Conservation (phyloP, 2,113 vertebrate genomes). For the Crocuta crocuta region DNA sequence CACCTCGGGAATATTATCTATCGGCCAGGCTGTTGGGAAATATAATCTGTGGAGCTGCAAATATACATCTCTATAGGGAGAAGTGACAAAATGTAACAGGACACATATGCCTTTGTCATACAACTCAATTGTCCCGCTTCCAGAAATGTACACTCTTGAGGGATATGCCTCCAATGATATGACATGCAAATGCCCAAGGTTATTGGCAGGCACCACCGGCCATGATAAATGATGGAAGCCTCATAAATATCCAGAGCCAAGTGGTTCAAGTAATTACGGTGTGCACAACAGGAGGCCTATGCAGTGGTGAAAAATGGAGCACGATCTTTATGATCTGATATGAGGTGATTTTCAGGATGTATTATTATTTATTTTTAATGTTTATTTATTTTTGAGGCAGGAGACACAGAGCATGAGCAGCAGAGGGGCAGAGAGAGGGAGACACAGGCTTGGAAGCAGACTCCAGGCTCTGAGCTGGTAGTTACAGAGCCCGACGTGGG, state of each 20-base stretch:
- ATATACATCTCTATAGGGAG: rapidly evolving
- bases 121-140: background rate
- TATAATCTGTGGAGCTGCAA: rapidly evolving
- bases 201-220: background rate
- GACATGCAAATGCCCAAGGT: background rate
- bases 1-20: background rate
- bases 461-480: no score
- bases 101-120: background rate
- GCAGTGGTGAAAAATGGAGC: background rate
- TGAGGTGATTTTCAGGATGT: no score
- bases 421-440: no score
- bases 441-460: no score
- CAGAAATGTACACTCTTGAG: background rate
- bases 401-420: no score
- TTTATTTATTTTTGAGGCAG: no score
- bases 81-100: background rate
- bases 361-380: background rate
- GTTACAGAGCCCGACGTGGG: no score
- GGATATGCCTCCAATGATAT: background rate
- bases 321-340: no score
- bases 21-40: background rate
- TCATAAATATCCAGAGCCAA: background rate
- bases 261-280: background rate
- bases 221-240: background rate
- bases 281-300: rapidly evolving